Percentiles rank a stretch among this genome's conserved stretches.
Evolutionary conservation across 2,113 vertebrate species (phyloP).

Genomic region (Macquaria australasica): DNA sequence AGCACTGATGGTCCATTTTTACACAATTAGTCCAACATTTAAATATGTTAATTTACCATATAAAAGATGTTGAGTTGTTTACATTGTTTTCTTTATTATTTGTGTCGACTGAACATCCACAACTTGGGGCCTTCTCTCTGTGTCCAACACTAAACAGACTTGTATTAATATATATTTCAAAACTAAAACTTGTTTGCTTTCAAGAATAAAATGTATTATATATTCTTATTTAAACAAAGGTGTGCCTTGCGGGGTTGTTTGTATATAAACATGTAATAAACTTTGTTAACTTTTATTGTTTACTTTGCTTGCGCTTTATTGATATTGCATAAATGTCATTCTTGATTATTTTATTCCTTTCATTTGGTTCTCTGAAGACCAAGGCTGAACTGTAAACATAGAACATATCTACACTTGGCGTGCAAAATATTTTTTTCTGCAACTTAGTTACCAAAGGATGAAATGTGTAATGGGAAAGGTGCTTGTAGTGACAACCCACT

Average conservation of each 20-base stretch:
- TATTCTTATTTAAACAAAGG: slow-evolving; percentile 88
- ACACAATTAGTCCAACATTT: slow-evolving; percentile 20
- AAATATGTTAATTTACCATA: slow-evolving; percentile 17
- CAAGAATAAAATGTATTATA: slow-evolving; percentile 78
- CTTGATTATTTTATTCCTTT: neutral
- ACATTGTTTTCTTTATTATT: slow-evolving; percentile 36
- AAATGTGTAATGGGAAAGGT: neutral
- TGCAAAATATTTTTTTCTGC: neutral
- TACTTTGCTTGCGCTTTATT: slow-evolving; percentile 43
- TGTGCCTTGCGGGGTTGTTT: slow-evolving; percentile 88
- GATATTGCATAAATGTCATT: neutral
- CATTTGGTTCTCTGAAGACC: neutral
- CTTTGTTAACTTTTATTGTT: slow-evolving; percentile 83
- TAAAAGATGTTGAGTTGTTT: slow-evolving; percentile 50
- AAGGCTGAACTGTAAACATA: neutral
- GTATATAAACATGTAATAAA: slow-evolving; percentile 89
- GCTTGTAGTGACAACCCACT: neutral
- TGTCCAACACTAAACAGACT: slow-evolving; percentile 67
- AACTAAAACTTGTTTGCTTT: slow-evolving; percentile 77
- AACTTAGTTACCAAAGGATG: neutral
- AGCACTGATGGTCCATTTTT: slow-evolving; percentile 8
- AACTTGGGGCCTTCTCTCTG: slow-evolving; percentile 70
- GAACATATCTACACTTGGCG: neutral
- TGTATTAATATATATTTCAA: slow-evolving; percentile 83
- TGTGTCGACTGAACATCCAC: slow-evolving; percentile 49